Conservation (phyloP, 2,888 invertebrate species). For the Archips xylosteana region DNA sequence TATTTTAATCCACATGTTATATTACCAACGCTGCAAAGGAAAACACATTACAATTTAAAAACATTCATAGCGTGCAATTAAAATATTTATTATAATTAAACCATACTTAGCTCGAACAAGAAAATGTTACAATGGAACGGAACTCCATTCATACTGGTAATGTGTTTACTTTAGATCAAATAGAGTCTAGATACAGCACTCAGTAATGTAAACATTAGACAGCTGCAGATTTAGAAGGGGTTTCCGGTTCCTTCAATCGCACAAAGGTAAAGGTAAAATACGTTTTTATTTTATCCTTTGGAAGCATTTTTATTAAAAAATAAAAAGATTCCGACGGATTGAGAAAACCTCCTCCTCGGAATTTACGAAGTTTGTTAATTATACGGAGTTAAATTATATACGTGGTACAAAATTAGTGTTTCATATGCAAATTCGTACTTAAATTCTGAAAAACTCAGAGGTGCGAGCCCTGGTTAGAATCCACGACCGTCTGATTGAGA, state of each 20-base stretch:
- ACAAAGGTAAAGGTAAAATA: too few species aligned
- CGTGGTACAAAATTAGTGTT: too few species aligned
- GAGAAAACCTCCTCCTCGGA: too few species aligned
- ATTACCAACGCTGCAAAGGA: not conserved
- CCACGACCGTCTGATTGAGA: too few species aligned
- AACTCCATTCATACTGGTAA: constrained; percentile 34
- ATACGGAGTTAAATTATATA: too few species aligned
- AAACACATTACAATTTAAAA: constrained; percentile 7
- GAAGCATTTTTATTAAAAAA: too few species aligned
- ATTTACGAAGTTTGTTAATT: too few species aligned
- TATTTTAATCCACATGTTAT: not conserved
- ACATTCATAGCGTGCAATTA: constrained; percentile 14
- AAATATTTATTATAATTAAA: constrained; percentile 35
- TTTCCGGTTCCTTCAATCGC: too few species aligned
- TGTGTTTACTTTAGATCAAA: constrained; percentile 14
- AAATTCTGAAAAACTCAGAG: too few species aligned
- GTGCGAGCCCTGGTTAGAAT: too few species aligned
- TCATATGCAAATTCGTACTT: too few species aligned
- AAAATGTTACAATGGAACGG: constrained; percentile 32
- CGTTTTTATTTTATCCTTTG: not conserved
- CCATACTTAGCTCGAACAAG: not conserved
- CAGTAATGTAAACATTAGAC: not conserved
- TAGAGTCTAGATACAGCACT: constrained; percentile 20
- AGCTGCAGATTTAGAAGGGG: not conserved
- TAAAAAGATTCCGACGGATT: too few species aligned